Evolutionary conservation across 92 coral and sea anemone species (phyloP).

Genomic region (Parazoanthus darwini): DNA sequence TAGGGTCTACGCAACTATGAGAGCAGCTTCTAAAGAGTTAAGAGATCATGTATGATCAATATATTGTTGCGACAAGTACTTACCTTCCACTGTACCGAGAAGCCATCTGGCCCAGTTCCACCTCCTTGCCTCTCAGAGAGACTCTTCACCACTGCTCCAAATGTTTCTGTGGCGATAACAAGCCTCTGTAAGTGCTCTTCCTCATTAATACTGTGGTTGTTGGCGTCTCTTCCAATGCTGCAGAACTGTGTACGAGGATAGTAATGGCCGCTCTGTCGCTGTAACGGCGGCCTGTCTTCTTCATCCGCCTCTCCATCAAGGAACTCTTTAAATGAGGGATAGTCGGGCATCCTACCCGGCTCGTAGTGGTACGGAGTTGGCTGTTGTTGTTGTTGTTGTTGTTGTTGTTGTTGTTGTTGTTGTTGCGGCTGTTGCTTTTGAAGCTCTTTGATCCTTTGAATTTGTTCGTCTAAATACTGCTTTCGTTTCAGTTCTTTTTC

Average conservation of each 20-base stretch:
- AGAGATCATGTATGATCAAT: no score
- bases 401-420: conserved; percentile 36
- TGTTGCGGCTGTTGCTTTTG: conserved; percentile 61
- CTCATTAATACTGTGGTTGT: conserved; percentile 65
- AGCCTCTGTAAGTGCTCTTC: conserved; percentile 77
- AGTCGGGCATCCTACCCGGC: conserved; percentile 57
- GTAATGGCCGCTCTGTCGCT: conserved; percentile 89
- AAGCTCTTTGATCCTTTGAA: conserved; percentile 72
- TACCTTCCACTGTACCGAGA: conserved; percentile 87
- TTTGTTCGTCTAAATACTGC: conserved; percentile 72
- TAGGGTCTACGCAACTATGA: no score
- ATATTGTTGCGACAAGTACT: conserved; percentile 1
- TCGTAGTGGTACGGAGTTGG: conserved; percentile 56
- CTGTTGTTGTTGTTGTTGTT: conserved; percentile 41
- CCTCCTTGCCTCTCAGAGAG: conserved; percentile 63
- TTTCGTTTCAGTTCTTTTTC: conserved; percentile 54
- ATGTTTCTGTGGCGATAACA: conserved; percentile 68
- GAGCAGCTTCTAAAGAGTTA: no score
- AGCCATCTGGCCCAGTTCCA: conserved; percentile 65
- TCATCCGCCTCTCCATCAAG: conserved; percentile 42
- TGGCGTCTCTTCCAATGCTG: conserved; percentile 68
- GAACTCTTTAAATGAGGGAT: conserved; percentile 29
- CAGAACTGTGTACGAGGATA: conserved; percentile 59
- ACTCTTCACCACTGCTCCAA: conserved; percentile 73
- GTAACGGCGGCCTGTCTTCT: conserved; percentile 60